Percentiles rank a stretch among this genome's conserved stretches.
Evolutionary conservation across 1,140 invertebrate species (phyloP).

Genomic region (Drosophila simulans): DNA sequence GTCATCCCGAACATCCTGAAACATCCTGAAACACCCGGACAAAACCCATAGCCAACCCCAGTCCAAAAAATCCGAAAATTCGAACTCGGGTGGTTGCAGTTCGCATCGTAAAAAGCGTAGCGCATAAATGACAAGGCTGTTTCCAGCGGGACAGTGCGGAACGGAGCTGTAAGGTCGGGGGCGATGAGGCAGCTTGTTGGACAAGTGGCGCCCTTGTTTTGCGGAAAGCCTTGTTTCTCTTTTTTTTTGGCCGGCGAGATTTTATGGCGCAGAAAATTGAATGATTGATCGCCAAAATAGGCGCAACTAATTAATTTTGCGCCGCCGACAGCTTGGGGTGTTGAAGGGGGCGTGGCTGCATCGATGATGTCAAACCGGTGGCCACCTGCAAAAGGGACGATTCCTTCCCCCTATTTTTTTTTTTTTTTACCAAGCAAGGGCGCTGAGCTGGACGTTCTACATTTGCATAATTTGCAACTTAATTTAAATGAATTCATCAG

Average conservation of each 20-base stretch:
- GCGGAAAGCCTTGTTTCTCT: conserved; percentile 32
- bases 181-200: conserved; percentile 34
- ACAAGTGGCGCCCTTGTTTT: conserved; percentile 66
- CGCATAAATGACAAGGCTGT: conserved; percentile 69
- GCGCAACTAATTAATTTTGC: conserved; percentile 78
- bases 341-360: conserved; percentile 61
- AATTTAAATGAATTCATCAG: conserved; percentile 58
- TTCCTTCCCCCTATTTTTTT: background rate
- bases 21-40: background rate
- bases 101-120: conserved; percentile 62
- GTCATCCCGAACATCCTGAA: conserved; percentile 5
- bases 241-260: conserved; percentile 34
- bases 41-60: conserved; percentile 1
- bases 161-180: conserved; percentile 21
- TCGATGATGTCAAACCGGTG: conserved; percentile 31
- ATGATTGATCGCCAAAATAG: conserved; percentile 79
- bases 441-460: conserved; percentile 1
- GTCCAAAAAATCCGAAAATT: background rate
- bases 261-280: conserved; percentile 81
- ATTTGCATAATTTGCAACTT: conserved; percentile 78
- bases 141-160: conserved; percentile 29
- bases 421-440: background rate
- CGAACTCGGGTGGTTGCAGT: conserved; percentile 23
- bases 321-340: conserved; percentile 45
- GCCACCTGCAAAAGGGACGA: conserved; percentile 63